Percentiles rank a stretch among this genome's conserved stretches.
Conservation (phyloP, 1,140 invertebrate species). For the Drosophila punjabiensis region DNA sequence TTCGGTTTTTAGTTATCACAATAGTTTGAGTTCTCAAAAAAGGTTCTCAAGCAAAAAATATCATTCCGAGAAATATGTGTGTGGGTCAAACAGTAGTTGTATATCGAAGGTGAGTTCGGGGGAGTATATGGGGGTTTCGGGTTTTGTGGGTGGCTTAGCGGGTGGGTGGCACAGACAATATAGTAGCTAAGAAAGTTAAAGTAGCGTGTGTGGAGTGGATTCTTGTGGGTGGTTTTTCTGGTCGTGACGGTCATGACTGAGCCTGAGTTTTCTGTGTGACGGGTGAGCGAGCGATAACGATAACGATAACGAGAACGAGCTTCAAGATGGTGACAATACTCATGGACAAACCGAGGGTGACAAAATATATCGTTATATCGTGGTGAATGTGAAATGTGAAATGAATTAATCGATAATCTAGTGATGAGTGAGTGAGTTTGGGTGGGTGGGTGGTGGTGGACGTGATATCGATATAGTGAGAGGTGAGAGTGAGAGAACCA, state of each 20-base stretch:
- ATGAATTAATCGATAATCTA: slow-evolving; percentile 32
- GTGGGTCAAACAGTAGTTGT: slow-evolving; percentile 65
- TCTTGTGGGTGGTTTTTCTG: slow-evolving; percentile 38
- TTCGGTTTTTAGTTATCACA: slow-evolving; percentile 25
- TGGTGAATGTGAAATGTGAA: slow-evolving; percentile 16
- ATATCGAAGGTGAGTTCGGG: slow-evolving; percentile 40
- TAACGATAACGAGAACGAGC: slow-evolving; percentile 55
- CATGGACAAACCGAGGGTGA: slow-evolving; percentile 50
- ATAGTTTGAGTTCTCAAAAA: slow-evolving; percentile 68
- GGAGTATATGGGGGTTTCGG: slow-evolving; percentile 6
- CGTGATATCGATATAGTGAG: slow-evolving; percentile 30
- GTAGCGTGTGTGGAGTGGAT: slow-evolving; percentile 37
- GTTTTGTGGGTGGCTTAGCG: not conserved
- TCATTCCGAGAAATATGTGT: slow-evolving; percentile 80
- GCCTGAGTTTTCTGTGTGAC: slow-evolving; percentile 42
- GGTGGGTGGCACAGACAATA: slow-evolving; percentile 28
- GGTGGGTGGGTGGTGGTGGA: slow-evolving; percentile 20
- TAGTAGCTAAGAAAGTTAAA: slow-evolving; percentile 45
- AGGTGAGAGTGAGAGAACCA: slow-evolving; percentile 62
- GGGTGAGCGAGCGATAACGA: slow-evolving; percentile 54
- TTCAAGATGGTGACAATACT: slow-evolving; percentile 47
- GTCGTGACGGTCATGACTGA: slow-evolving; percentile 49
- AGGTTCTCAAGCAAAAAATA: slow-evolving; percentile 84
- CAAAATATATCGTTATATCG: slow-evolving; percentile 34
- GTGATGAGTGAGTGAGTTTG: slow-evolving; percentile 20